Conservation (phyloP, 2,113 vertebrate species). For the Seriola quinqueradiata region DNA sequence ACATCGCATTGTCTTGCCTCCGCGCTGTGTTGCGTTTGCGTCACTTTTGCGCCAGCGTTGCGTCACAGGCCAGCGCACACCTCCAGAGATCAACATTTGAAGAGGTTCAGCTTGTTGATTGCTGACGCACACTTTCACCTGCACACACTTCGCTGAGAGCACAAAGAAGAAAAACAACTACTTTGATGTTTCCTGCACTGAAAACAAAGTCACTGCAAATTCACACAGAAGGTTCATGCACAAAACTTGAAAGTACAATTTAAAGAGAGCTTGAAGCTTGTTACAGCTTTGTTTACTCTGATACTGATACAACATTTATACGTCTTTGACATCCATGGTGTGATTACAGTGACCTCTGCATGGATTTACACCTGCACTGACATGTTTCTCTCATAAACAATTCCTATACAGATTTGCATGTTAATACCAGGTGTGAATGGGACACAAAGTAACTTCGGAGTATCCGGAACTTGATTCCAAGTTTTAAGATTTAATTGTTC, state of each 20-base stretch:
- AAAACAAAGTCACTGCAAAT: background rate
- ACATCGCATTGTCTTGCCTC: background rate
- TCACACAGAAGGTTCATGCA: too few relatives aligned
- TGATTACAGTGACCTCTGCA: background rate
- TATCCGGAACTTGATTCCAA: background rate
- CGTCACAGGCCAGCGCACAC: background rate
- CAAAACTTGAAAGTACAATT: too few relatives aligned
- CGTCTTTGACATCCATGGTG: background rate
- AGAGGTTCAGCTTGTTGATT: background rate
- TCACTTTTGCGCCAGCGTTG: background rate
- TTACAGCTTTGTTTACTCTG: too few relatives aligned
- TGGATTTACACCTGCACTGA: background rate
- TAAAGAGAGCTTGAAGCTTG: too few relatives aligned
- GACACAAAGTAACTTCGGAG: too few relatives aligned
- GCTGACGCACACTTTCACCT: background rate
- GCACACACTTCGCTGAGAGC: background rate
- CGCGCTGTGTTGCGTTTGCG: background rate
- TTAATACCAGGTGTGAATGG: background rate
- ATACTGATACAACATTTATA: too few relatives aligned
- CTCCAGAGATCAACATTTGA: background rate
- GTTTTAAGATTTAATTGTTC: background rate
- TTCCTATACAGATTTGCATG: too few relatives aligned
- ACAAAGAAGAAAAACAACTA: background rate
- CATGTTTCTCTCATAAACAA: too few relatives aligned
- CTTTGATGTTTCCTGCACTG: background rate